Conservation (phyloP, 2,113 vertebrate species). For the Calypte anna region DNA sequence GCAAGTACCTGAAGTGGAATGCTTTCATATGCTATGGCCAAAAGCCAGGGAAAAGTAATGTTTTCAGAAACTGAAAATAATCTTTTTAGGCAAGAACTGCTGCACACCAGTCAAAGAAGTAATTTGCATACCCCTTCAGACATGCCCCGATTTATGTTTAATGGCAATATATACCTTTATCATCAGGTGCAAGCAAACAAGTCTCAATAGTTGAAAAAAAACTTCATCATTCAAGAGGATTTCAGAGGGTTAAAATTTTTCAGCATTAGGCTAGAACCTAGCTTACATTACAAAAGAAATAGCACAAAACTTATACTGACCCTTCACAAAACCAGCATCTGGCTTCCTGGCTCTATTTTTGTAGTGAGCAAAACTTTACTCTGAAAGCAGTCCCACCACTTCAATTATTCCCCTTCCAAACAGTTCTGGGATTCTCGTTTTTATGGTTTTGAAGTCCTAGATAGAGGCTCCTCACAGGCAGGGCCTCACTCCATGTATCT, state of each 20-base stretch:
- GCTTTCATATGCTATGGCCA: not conserved
- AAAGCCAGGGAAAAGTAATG: not conserved
- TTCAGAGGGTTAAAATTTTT: not conserved
- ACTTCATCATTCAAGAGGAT: not conserved
- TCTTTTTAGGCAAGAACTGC: not conserved
- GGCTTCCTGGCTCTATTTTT: not conserved
- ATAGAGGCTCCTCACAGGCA: not conserved
- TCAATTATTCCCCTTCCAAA: not conserved
- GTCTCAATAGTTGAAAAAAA: not conserved
- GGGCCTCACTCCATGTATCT: not conserved
- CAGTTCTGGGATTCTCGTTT: not conserved
- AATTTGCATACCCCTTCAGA: not conserved
- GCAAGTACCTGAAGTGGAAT: not conserved
- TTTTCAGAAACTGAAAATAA: slow-evolving; percentile 1
- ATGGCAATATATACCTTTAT: not conserved
- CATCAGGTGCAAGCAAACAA: not conserved
- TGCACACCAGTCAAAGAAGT: not conserved
- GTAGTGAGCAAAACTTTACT: not conserved
- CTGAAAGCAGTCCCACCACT: not conserved
- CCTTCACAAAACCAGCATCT: not conserved
- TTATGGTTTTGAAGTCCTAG: not conserved
- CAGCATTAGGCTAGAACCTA: not conserved
- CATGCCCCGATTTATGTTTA: not conserved
- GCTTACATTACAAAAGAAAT: not conserved
- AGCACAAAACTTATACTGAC: not conserved